Evolutionary conservation across 2,888 invertebrate species (phyloP).

Genomic region (Drosophila anomalata): DNA sequence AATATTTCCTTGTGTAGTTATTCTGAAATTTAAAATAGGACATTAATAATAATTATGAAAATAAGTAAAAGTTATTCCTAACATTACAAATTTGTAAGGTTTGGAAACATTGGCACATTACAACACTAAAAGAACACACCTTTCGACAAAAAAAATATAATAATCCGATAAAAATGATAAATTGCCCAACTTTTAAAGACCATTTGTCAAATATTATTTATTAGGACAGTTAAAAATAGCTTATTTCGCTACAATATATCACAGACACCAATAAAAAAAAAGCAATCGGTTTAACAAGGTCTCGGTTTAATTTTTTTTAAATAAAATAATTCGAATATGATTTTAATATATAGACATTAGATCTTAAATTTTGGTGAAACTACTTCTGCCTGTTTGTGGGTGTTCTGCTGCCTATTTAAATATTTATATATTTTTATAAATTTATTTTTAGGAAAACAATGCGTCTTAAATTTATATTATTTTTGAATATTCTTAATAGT

Average conservation of each 20-base stretch:
- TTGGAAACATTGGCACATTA: not conserved
- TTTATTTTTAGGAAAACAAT: not conserved
- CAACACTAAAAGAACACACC: not conserved
- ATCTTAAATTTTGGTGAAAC: not conserved
- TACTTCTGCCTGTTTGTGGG: not conserved
- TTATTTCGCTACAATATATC: not conserved
- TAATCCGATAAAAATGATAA: not conserved
- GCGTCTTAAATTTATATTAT: not conserved
- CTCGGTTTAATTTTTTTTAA: too few species aligned
- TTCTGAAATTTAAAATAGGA: constrained; percentile 25
- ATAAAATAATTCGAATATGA: too few species aligned
- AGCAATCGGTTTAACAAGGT: not conserved
- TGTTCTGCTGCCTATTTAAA: not conserved
- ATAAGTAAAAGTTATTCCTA: too few species aligned
- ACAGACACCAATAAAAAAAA: not conserved
- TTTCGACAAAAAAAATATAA: not conserved
- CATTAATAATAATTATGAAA: not conserved
- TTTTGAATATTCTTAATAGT: not conserved
- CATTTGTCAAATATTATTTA: not conserved
- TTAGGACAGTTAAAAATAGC: not conserved
- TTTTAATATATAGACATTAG: too few species aligned
- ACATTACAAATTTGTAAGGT: too few species aligned
- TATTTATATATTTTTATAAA: not conserved
- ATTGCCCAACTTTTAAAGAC: not conserved
- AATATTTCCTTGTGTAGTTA: constrained; percentile 29